Evolutionary conservation across 1,140 invertebrate genomes (phyloP).

Genomic region (Forficula auricularia): DNA sequence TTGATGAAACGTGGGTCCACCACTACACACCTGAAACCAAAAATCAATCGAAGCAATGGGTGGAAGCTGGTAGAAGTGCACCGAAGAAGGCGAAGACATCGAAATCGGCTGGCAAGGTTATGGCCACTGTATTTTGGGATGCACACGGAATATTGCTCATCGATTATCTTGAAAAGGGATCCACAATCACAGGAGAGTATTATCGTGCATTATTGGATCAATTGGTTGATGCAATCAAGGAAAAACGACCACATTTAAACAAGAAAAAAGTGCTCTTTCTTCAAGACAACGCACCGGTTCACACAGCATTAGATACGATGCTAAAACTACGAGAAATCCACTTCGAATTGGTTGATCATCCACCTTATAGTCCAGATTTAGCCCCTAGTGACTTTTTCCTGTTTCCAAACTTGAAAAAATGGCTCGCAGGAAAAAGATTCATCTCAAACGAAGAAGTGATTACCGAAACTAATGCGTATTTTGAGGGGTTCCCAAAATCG

Average conservation of each 20-base stretch:
- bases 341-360: constrained; percentile 28
- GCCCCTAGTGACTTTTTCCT: constrained; percentile 25
- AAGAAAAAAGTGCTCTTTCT: constrained; percentile 25
- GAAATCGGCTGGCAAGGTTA: constrained; percentile 19
- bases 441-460: constrained; percentile 11
- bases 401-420: constrained; percentile 14
- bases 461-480: constrained; percentile 12
- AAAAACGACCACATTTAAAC: constrained; percentile 19
- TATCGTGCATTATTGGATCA: constrained; percentile 13
- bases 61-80: background rate
- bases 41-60: constrained; percentile 11
- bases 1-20: constrained; percentile 14
- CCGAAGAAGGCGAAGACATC: constrained; percentile 16
- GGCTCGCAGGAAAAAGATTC: background rate
- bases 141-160: constrained; percentile 21
- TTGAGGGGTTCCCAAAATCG: constrained; percentile 12
- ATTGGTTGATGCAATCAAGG: constrained; percentile 11
- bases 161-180: constrained; percentile 29
- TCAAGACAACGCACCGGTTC: constrained; percentile 23
- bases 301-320: constrained; percentile 18
- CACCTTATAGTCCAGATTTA: constrained; percentile 27
- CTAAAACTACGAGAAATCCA: constrained; percentile 21
- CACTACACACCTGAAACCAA: constrained; percentile 13
- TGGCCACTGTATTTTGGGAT: constrained; percentile 23
- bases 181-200: constrained; percentile 22